phyloP scores from a whole-genome alignment of 2,797 vertebrate genomes.

The Huso huso region DNA sequence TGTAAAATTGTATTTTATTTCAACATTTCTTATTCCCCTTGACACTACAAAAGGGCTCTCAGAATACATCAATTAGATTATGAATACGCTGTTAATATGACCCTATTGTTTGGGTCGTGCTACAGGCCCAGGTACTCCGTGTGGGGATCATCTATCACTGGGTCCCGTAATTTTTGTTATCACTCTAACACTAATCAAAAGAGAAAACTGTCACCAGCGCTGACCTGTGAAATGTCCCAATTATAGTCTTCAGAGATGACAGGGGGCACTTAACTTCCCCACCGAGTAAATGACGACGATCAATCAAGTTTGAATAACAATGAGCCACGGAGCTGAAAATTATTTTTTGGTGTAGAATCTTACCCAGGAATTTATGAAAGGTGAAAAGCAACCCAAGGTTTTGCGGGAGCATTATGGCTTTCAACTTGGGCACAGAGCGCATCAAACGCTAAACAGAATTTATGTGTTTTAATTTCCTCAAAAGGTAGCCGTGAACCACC shows the following conservation, averaged over 20 bases:
- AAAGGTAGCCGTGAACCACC: conserved; percentile 79
- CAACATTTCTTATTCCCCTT: no score
- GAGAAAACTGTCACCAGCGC: conserved; percentile 74
- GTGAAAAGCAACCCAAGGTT: conserved; percentile 84
- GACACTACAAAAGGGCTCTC: no score
- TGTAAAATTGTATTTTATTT: no score
- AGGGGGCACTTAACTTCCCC: conserved; percentile 82
- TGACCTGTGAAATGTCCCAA: conserved; percentile 90
- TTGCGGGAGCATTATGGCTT: conserved; percentile 52
- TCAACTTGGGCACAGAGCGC: conserved; percentile 55
- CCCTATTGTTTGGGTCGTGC: neutral
- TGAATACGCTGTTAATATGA: no score
- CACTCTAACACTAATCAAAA: conserved; percentile 88
- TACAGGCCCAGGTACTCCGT: conserved; percentile 25
- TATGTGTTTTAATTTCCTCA: conserved; percentile 96
- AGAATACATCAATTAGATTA: no score
- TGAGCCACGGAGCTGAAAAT: conserved; percentile 80
- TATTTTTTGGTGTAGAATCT: conserved; percentile 81
- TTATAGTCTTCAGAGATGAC: conserved; percentile 82
- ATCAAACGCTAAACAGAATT: conserved; percentile 87
- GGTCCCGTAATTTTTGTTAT: conserved; percentile 80
- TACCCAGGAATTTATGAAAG: conserved; percentile 86
- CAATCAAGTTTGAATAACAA: conserved; percentile 85
- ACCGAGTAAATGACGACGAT: conserved; percentile 79
- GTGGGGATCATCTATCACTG: conserved; percentile 65